These are phyloP conservation scores for Mastomys coucha DNA, from an alignment of 2,113 vertebrate species.

Conservation along the genomic window DNA sequence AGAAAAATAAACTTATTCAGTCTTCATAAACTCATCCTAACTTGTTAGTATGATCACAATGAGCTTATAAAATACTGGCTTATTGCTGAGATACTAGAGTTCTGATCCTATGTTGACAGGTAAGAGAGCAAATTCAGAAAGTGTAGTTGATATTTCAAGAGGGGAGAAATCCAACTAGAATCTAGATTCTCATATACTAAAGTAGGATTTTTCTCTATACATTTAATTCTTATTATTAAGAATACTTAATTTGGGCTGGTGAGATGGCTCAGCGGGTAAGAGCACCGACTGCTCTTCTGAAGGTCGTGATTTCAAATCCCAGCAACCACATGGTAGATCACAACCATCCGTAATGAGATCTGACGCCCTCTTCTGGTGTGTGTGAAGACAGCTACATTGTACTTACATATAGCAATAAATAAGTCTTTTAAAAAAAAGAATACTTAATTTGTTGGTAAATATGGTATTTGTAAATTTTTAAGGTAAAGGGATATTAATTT, in stretches of 20 bases:
- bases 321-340: no score
- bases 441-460: conserved; percentile 51
- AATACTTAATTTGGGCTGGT: conserved; percentile 51
- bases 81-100: conserved; percentile 8
- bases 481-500: background rate
- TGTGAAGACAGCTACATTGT: no score
- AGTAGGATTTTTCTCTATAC: background rate
- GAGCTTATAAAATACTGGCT: background rate
- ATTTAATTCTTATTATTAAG: conserved; percentile 14
- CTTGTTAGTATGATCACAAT: background rate
- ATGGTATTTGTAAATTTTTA: background rate
- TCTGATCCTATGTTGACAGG: conserved; percentile 11
- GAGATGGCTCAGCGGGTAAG: no score
- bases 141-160: conserved; percentile 39
- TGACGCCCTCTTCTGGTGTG: no score
- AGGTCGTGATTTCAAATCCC: no score
- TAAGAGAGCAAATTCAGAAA: conserved; percentile 38
- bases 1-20: conserved; percentile 1
- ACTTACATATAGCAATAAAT: no score
- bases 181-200: conserved; percentile 18
- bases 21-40: background rate
- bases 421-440: no score
- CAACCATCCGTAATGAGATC: no score
- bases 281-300: no score
- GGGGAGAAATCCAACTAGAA: background rate